phyloP scores from a whole-genome alignment of 1,140 invertebrate species.

The Panagrolaimus sp. region DNA sequence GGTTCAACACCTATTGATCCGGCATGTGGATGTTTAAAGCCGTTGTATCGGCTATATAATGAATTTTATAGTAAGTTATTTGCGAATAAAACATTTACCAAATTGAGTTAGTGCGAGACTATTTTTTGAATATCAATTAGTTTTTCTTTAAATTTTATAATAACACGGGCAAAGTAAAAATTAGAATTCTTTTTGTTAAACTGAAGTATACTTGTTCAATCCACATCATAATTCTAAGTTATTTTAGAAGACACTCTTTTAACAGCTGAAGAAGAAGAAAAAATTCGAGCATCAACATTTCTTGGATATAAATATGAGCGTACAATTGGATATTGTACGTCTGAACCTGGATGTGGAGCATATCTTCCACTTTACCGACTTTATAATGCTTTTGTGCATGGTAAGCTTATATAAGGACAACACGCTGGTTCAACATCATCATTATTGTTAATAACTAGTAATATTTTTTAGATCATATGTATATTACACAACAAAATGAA shows the following conservation, averaged over 20 bases:
- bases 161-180: too few relatives aligned
- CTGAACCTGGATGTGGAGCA: conserved; percentile 3
- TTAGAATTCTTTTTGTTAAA: too few relatives aligned
- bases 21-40: not conserved
- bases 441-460: not conserved
- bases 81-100: too few relatives aligned
- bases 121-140: too few relatives aligned
- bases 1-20: not conserved
- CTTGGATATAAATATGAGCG: conserved; percentile 5
- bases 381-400: not conserved
- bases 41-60: not conserved
- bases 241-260: conserved; percentile 5
- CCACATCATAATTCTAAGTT: too few relatives aligned
- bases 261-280: not conserved
- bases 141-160: too few relatives aligned
- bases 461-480: conserved; percentile 6
- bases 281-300: not conserved
- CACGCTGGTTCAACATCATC: too few relatives aligned
- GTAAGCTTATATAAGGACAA: not conserved
- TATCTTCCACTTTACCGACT: not conserved
- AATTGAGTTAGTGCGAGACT: too few relatives aligned
- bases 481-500: conserved; percentile 5
- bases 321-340: not conserved
- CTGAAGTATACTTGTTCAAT: too few relatives aligned
- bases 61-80: not conserved